Percentiles rank a stretch among this genome's conserved stretches.
Evolutionary conservation across 2,888 invertebrate species (phyloP).

Genomic region (Drosophila ustulata): DNA sequence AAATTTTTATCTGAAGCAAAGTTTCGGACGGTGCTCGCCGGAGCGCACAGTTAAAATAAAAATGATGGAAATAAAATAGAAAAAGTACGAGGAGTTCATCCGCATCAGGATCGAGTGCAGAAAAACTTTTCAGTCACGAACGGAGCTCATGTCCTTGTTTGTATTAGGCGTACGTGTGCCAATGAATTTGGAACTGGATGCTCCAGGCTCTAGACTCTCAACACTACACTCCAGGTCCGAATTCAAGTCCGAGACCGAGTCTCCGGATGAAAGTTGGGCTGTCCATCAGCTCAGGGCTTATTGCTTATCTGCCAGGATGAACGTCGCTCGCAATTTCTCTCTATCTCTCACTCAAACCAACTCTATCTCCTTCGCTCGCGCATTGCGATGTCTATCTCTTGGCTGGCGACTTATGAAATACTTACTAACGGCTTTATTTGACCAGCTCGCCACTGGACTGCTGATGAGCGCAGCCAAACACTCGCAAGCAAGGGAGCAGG

Average conservation of each 20-base stretch:
- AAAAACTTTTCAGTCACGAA: conserved; percentile 82
- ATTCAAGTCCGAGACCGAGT: neutral
- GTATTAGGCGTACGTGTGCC: conserved; percentile 81
- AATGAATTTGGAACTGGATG: conserved; percentile 64
- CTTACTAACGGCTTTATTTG: conserved; percentile 81
- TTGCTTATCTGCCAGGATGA: conserved; percentile 74
- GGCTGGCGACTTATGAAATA: conserved; percentile 72
- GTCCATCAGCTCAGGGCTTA: conserved; percentile 76
- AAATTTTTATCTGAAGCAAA: conserved; percentile 80
- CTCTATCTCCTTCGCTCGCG: neutral
- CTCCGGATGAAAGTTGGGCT: conserved; percentile 66
- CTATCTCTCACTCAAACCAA: neutral
- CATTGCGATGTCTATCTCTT: conserved; percentile 12
- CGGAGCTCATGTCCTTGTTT: conserved; percentile 82
- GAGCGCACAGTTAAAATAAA: conserved; percentile 70
- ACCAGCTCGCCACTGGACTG: conserved; percentile 73
- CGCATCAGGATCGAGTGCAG: conserved; percentile 58
- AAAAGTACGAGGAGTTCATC: conserved; percentile 70
- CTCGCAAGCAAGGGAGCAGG: neutral
- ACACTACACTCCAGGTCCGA: neutral
- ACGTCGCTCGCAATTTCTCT: conserved; percentile 24
- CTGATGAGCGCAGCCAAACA: conserved; percentile 60
- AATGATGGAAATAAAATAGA: conserved; percentile 79
- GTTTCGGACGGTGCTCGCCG: conserved; percentile 70
- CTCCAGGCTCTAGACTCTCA: conserved; percentile 7